phyloP scores from a whole-genome alignment of 1,140 invertebrate species.

The Tachypleus tridentatus region DNA sequence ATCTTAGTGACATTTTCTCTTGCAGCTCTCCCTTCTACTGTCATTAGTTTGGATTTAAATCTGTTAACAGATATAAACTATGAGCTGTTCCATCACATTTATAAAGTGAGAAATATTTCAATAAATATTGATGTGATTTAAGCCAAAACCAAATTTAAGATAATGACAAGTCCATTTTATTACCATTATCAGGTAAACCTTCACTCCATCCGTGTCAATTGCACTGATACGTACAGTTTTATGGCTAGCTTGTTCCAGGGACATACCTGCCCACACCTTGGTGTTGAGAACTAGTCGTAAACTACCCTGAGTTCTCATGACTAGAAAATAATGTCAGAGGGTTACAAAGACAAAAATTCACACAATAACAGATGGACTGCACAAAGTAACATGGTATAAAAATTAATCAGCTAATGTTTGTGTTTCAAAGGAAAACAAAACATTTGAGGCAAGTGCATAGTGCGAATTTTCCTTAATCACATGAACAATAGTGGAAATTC shows the following conservation, averaged over 20 bases:
- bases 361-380: too few relatives aligned
- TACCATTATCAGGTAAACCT: slow-evolving; percentile 73
- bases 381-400: too few relatives aligned
- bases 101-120: neutral
- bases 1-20: too few relatives aligned
- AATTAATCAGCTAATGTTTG: too few relatives aligned
- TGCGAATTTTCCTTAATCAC: too few relatives aligned
- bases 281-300: slow-evolving; percentile 83
- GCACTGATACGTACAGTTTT: slow-evolving; percentile 83
- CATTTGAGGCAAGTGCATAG: too few relatives aligned
- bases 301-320: slow-evolving; percentile 74
- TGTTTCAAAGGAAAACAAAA: too few relatives aligned
- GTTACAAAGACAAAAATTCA: too few relatives aligned
- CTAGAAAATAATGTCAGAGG: slow-evolving; percentile 29
- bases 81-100: neutral
- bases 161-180: slow-evolving; percentile 8
- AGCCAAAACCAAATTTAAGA: neutral
- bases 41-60: too few relatives aligned
- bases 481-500: too few relatives aligned
- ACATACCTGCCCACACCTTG: slow-evolving; percentile 87
- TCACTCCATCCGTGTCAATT: slow-evolving; percentile 66
- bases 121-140: neutral
- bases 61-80: neutral
- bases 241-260: slow-evolving; percentile 64
- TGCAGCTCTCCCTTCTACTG: too few relatives aligned